Percentiles rank a stretch among this genome's conserved stretches.
Evolutionary conservation across 1,140 invertebrate genomes (phyloP).

Genomic region (Euwallacea similis): DNA sequence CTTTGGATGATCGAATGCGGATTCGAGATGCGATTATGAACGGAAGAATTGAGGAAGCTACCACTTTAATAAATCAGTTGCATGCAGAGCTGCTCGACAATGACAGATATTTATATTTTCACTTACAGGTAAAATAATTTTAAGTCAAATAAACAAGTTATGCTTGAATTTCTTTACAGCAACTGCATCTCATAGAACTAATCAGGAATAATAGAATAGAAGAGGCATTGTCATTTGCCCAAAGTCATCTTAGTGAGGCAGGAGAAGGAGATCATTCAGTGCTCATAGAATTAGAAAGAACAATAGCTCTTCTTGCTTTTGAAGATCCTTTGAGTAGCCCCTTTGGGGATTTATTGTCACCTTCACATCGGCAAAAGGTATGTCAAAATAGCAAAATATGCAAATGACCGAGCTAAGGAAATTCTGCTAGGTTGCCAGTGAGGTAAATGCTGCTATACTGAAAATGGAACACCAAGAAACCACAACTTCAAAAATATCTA

Average conservation of each 20-base stretch:
- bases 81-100: conserved; percentile 95
- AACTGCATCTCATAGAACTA: conserved; percentile 93
- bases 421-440: conserved; percentile 82
- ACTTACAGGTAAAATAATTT: conserved; percentile 72
- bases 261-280: conserved; percentile 85
- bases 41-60: conserved; percentile 91
- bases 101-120: conserved; percentile 94
- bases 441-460: conserved; percentile 94
- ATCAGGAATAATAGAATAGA: conserved; percentile 89
- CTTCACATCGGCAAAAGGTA: conserved; percentile 92
- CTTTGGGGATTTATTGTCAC: conserved; percentile 91
- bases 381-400: neutral
- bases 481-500: conserved; percentile 87
- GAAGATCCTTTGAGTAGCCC: conserved; percentile 94
- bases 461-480: conserved; percentile 88
- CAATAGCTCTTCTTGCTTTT: conserved; percentile 92
- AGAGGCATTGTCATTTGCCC: conserved; percentile 93
- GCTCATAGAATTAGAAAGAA: conserved; percentile 77
- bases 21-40: conserved; percentile 94
- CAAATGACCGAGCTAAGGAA: no score
- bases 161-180: conserved; percentile 59
- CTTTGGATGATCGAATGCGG: conserved; percentile 89
- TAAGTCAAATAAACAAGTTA: neutral
- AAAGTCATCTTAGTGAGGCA: conserved; percentile 88
- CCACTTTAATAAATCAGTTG: conserved; percentile 88